These are phyloP conservation scores for Poeciliopsis infans DNA, from an alignment of 2,797 vertebrate genomes.

Conservation along the genomic window DNA sequence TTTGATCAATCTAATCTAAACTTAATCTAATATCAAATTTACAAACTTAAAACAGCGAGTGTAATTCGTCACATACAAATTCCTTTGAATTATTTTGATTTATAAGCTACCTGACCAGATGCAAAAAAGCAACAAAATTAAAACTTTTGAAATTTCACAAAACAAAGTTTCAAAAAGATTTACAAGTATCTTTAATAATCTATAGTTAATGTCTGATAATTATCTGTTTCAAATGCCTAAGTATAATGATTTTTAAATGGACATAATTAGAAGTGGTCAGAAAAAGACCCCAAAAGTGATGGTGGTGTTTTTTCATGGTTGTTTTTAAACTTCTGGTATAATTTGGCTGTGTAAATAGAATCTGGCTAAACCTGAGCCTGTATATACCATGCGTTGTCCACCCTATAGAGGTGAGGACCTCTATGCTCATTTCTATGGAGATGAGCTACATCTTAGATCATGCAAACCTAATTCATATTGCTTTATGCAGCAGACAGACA, in stretches of 20 bases:
- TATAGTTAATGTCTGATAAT: neutral
- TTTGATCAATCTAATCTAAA: neutral
- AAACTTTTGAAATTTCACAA: neutral
- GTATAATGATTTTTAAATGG: neutral
- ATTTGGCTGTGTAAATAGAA: constrained; percentile 46
- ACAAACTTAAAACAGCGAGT: no score
- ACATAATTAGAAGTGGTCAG: neutral
- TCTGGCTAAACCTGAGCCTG: constrained; percentile 52
- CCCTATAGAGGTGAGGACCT: constrained; percentile 46
- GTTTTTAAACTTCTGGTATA: constrained; percentile 9
- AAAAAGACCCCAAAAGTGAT: neutral
- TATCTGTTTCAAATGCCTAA: neutral
- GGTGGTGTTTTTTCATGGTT: neutral
- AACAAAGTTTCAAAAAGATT: neutral
- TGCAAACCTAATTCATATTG: constrained; percentile 59
- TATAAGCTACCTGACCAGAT: neutral
- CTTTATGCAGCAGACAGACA: constrained; percentile 43
- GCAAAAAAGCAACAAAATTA: neutral
- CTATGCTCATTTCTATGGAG: constrained; percentile 78
- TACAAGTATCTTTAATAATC: neutral
- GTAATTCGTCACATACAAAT: neutral
- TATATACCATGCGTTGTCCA: constrained; percentile 51
- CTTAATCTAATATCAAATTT: neutral
- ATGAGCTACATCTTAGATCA: constrained; percentile 68
- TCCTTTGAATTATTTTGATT: neutral